Base-by-base conservation (phyloP, 2,113 vertebrate species). In the Jaculus jaculus region DNA sequence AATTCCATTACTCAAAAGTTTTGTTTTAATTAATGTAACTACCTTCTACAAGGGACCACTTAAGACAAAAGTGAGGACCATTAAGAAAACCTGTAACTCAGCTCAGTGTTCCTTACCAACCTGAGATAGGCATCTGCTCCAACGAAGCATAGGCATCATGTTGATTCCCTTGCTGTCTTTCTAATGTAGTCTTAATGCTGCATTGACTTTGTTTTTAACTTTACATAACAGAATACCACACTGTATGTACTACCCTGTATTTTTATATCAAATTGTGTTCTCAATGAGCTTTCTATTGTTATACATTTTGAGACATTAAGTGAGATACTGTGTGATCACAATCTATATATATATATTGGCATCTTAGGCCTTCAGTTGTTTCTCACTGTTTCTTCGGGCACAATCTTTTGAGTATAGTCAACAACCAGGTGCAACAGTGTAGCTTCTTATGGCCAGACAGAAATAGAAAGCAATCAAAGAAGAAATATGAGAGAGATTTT, bases 121-220 rank as follows among this genome's bases (percentile, higher is more conserved):
- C 18, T 37, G 63, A 82, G 32, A 63, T 18, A 39, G 15, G 65
- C 23, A n/a, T 65, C 24, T 32, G 42, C 42, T 72, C 34, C 42
- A 77, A 39, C 34, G 15, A 30, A 11, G 47, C 1, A 39, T 6
- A 68, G 15, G 3, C 39, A 32, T 21, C 68, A 18, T 77, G 23
- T 11, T n/a, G 60, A 54, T 58, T 63, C 28, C 3, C 8, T 54
- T 66, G 26, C 10, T 90, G 74, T 65, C 18, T 28, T 47, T 75
- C 58, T 18, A 79, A 63, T 51, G 20, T 63, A 42, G 21, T 69
- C 16, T 90, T 66, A 47, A 65, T 84, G 16, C 3, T 87, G 4
- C 26, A 81, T 88, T 84, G 39, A 66, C 65, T 71, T 82, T 90
- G n/a, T 81, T 72, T 90, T 68, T 63, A 74, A 74, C 24, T 75